These are phyloP conservation scores for Drosophila formosana DNA, from an alignment of 2,888 invertebrate species.

Conservation along the genomic window DNA sequence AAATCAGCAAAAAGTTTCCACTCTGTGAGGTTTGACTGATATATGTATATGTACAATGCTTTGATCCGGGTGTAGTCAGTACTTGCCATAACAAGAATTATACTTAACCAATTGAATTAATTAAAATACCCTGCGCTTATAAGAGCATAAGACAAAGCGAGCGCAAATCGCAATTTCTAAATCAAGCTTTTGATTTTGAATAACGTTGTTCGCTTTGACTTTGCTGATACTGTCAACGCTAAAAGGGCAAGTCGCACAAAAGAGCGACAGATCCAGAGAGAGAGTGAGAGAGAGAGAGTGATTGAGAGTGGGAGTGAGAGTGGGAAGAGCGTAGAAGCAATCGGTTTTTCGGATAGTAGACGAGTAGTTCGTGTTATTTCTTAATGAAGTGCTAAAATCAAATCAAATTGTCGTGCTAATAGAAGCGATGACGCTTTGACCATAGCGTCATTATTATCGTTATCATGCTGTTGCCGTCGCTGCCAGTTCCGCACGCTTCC, in stretches of 20 bases:
- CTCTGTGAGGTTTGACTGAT: neutral
- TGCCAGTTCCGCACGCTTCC: conserved; percentile 13
- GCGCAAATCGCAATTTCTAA: conserved; percentile 52
- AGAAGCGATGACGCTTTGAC: conserved; percentile 63
- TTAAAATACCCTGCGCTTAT: conserved; percentile 14
- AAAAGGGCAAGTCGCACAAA: conserved; percentile 62
- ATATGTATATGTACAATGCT: neutral
- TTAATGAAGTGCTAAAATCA: conserved; percentile 73
- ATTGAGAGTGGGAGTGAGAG: conserved; percentile 19
- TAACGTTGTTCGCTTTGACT: conserved; percentile 41
- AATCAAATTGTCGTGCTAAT: conserved; percentile 61
- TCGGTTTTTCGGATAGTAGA: neutral
- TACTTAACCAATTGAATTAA: conserved; percentile 11
- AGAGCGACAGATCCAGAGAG: conserved; percentile 12
- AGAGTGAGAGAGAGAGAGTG: neutral
- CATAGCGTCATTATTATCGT: conserved; percentile 69
- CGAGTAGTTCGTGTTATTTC: conserved; percentile 43
- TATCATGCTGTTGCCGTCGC: conserved; percentile 41
- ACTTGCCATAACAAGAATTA: neutral
- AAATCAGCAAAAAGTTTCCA: neutral
- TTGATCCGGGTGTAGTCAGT: neutral
- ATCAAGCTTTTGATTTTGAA: conserved; percentile 55
- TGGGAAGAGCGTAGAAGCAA: conserved; percentile 5
- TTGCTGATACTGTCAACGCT: conserved; percentile 66
- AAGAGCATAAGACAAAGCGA: conserved; percentile 15